Evolutionary conservation across 1,140 invertebrate genomes (phyloP), one percentile per base, ranked within the genome.

Genomic region (Zaprionus gabonicus): DNA sequence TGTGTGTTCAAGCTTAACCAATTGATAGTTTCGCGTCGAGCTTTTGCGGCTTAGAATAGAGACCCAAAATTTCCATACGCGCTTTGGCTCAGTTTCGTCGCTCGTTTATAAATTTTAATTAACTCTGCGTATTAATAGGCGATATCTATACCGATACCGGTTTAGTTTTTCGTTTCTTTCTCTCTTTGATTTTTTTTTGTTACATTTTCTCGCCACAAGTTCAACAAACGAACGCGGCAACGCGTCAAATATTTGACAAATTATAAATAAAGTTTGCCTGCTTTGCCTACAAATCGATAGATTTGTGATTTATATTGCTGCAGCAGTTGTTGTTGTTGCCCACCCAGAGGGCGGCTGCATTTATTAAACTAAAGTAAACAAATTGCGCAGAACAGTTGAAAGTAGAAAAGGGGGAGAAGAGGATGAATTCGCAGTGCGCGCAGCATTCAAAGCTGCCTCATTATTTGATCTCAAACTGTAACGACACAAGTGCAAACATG

Each of bases 191-290:
- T 63, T 13, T 63, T 13, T 25, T 17, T 55, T 79, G 51, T 20
- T 25, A 12, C 36, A 55, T 41, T 64, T 67, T 49, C 23, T 25
- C 31, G 59, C 23, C 3, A 63, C 60, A 79, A 74, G 84, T 87
- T 87, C 84, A 88, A 81, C 66, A 88, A 87, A 84, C 84, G 36
- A 70, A 75, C 62, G n/a, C 27, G 31, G 17, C 46, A 27, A 57
- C 15, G 46, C 46, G 20, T 28, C 17, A 65, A 68, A 73, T 59
- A 58, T 76, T 60, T 57, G 62, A 72, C 66, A 63, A 46, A 46
- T 70, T 55, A 66, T 51, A 46, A 62, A 55, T 74, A 46, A 23
- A 56, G 9, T 41, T 28, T 63, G 60, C 51, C 34, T 23, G n/a
- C 13, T 53, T 56, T 28, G 69, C 66, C 76, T 83, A 81, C 81